Evolutionary conservation across 2,797 vertebrate species (phyloP).

Genomic region (Hydrophis major): DNA sequence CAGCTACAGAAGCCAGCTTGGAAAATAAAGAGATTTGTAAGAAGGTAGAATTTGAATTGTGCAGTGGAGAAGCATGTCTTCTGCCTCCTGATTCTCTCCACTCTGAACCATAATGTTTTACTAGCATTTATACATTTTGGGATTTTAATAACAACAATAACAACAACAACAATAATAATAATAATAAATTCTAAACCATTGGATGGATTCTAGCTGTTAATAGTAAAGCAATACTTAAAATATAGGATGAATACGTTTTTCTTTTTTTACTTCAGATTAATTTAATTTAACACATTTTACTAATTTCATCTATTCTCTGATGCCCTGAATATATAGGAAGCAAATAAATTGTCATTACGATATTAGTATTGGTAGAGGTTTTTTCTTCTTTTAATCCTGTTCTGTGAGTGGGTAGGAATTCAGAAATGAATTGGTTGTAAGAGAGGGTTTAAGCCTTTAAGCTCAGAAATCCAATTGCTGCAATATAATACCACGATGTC

Average conservation of each 20-base stretch:
- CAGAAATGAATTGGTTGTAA: not conserved
- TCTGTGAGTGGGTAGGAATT: not conserved
- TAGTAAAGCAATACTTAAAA: constrained; percentile 23
- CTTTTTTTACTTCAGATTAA: constrained; percentile 37
- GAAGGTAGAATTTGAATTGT: not conserved
- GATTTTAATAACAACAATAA: not conserved
- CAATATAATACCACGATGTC: not conserved
- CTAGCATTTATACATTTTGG: constrained; percentile 16
- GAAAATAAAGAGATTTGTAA: constrained; percentile 18
- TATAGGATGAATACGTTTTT: constrained; percentile 24
- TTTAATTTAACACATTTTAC: constrained; percentile 31
- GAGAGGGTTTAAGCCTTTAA: not conserved
- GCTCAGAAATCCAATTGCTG: not conserved
- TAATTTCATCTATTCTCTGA: constrained; percentile 48
- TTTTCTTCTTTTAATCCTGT: not conserved
- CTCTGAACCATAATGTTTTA: constrained; percentile 3
- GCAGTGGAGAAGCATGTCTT: constrained; percentile 17
- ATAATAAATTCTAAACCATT: not conserved
- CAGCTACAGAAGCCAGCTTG: constrained; percentile 23
- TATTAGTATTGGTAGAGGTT: not conserved
- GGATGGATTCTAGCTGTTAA: constrained; percentile 20
- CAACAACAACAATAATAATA: not conserved
- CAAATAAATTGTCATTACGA: constrained; percentile 46
- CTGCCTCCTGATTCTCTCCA: not conserved
- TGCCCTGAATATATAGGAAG: not conserved